phyloP scores from a whole-genome alignment of 2,797 vertebrate species.

The Thripadectes ignobilis region DNA sequence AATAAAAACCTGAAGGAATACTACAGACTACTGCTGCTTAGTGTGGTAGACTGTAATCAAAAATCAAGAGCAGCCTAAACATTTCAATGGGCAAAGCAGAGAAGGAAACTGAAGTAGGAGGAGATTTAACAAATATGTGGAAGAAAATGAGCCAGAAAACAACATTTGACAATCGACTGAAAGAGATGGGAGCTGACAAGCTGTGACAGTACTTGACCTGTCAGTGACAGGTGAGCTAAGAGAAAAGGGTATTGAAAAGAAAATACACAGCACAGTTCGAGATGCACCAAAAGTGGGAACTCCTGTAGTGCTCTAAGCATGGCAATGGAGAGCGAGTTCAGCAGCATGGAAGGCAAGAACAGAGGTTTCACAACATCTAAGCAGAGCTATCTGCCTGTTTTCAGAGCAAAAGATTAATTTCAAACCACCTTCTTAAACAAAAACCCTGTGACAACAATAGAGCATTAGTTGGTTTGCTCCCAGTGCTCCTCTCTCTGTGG shows the following conservation, averaged over 20 bases:
- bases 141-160: background rate
- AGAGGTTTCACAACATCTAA: background rate
- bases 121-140: background rate
- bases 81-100: background rate
- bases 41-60: background rate
- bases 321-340: background rate
- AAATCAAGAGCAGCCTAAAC: background rate
- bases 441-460: background rate
- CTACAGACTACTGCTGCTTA: background rate
- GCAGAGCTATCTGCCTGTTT: background rate
- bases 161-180: background rate
- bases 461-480: background rate
- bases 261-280: background rate
- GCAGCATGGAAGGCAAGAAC: accelerated
- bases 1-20: background rate
- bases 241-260: background rate
- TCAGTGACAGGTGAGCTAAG: background rate
- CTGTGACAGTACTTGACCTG: background rate
- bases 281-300: background rate
- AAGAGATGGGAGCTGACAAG: background rate
- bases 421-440: background rate
- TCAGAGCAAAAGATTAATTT: background rate
- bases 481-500: background rate
- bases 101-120: background rate
- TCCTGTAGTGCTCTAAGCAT: background rate